These are phyloP conservation scores for Drosophila hamatofila DNA, from an alignment of 2,888 invertebrate genomes.

Conservation along the genomic window DNA sequence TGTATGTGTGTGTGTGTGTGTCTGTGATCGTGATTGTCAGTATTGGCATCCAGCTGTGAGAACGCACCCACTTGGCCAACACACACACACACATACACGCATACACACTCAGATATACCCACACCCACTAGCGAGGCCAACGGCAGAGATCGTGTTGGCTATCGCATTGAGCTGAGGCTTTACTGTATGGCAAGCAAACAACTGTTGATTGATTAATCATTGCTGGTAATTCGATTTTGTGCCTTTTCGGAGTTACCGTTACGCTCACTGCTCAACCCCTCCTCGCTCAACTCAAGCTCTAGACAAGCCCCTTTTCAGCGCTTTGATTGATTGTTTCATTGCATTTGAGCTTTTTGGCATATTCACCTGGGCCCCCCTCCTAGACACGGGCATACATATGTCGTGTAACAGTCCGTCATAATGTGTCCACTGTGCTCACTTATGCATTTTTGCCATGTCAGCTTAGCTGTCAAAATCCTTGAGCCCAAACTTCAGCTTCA, in stretches of 20 bases:
- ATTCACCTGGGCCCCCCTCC: slow-evolving; percentile 64
- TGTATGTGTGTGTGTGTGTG: slow-evolving; percentile 36
- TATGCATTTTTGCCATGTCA: slow-evolving; percentile 48
- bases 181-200: slow-evolving; percentile 9
- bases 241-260: slow-evolving; percentile 74
- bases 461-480: slow-evolving; percentile 61
- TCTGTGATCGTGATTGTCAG: slow-evolving; percentile 62
- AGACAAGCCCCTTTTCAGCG: slow-evolving; percentile 69
- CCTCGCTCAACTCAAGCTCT: not conserved
- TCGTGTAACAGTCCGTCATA: slow-evolving; percentile 46
- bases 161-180: slow-evolving; percentile 28
- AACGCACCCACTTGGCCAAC: slow-evolving; percentile 76
- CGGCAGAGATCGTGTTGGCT: slow-evolving; percentile 56
- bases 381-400: slow-evolving; percentile 62
- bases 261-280: slow-evolving; percentile 35
- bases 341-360: slow-evolving; percentile 71
- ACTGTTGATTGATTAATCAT: slow-evolving; percentile 79
- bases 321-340: slow-evolving; percentile 79
- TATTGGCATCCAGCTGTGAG: slow-evolving; percentile 75
- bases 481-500: slow-evolving; percentile 37
- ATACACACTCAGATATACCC: slow-evolving; percentile 17
- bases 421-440: not conserved
- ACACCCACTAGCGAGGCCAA: slow-evolving; percentile 66
- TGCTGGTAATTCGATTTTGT: slow-evolving; percentile 80
- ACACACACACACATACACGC: slow-evolving; percentile 18